These are phyloP conservation scores for Dexiosoma caninum DNA, from an alignment of 2,888 invertebrate genomes.

Conservation along the genomic window DNA sequence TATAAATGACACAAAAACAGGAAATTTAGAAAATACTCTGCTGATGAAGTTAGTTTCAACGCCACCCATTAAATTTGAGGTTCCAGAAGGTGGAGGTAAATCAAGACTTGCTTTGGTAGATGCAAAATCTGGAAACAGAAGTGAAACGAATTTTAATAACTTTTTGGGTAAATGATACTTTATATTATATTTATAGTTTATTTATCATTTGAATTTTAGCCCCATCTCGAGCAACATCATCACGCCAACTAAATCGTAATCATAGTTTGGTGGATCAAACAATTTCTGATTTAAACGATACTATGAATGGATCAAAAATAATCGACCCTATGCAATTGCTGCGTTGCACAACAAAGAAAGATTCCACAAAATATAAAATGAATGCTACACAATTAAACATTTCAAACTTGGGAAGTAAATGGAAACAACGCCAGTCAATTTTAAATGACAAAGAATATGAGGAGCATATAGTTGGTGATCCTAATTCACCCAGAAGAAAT, in stretches of 20 bases:
- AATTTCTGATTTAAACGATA: conserved; percentile 65
- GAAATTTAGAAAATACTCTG: conserved; percentile 62
- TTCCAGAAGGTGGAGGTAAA: conserved; percentile 64
- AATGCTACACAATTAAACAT: conserved; percentile 54
- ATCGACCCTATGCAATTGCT: conserved; percentile 72
- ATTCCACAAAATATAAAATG: conserved; percentile 58
- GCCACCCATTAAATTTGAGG: conserved; percentile 73
- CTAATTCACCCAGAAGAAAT: not conserved
- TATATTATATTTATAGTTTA: not conserved
- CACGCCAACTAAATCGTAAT: conserved; percentile 60
- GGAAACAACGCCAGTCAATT: conserved; percentile 71
- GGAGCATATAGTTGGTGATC: not conserved
- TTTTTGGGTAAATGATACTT: conserved; percentile 57
- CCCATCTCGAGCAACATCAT: conserved; percentile 63
- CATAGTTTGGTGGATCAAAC: conserved; percentile 51
- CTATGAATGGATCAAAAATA: conserved; percentile 71
- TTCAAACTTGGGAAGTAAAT: conserved; percentile 69
- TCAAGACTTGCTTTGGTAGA: conserved; percentile 72
- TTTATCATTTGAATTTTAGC: conserved; percentile 44
- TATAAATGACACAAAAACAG: not conserved
- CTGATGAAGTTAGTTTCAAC: conserved; percentile 72
- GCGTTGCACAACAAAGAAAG: conserved; percentile 71
- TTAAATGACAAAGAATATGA: conserved; percentile 67
- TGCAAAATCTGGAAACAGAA: conserved; percentile 67
- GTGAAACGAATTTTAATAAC: conserved; percentile 63